A percentile compares a stretch with the other conserved stretches of the same genome.
Conservation (phyloP, 1,140 invertebrate genomes). For the Anoplophora glabripennis region DNA sequence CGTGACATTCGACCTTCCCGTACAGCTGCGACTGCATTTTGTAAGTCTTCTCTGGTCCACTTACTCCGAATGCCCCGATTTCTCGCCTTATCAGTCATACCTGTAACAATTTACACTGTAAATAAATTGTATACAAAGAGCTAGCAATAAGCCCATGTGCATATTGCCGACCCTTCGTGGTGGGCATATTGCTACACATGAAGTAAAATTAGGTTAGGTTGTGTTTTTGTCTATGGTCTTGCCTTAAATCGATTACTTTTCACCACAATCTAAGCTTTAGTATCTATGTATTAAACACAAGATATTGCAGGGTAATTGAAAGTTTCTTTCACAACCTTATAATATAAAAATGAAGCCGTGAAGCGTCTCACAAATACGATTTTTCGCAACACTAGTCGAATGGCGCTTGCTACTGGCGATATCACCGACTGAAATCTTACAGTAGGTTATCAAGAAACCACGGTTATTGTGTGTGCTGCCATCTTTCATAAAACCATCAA, state of each 20-base stretch:
- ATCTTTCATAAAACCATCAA: constrained; percentile 9
- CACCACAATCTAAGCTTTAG: not conserved
- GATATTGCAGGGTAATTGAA: constrained; percentile 8
- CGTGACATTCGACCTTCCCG: constrained; percentile 10
- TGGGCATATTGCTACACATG: constrained; percentile 9
- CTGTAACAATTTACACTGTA: constrained; percentile 32
- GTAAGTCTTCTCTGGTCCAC: constrained; percentile 9
- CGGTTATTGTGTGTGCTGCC: constrained; percentile 10
- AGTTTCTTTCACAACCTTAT: constrained; percentile 15
- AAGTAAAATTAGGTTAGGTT: not conserved
- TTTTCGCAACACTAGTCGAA: constrained; percentile 2
- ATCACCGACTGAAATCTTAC: too few relatives aligned
- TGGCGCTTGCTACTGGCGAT: too few relatives aligned
- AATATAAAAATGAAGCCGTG: constrained; percentile 7
- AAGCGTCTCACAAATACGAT: constrained; percentile 5
- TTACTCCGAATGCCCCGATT: constrained; percentile 8
- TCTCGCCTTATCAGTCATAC: constrained; percentile 3
- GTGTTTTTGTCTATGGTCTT: too few relatives aligned
- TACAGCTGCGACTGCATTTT: constrained; percentile 15
- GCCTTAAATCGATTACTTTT: too few relatives aligned
- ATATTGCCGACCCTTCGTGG: not conserved
- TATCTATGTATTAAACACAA: constrained; percentile 8
- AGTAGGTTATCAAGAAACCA: constrained; percentile 8
- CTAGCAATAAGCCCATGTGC: constrained; percentile 8
- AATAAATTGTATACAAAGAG: not conserved